These are phyloP conservation scores for Pseudopipra pipra DNA, from an alignment of 2,113 vertebrate genomes.

Conservation along the genomic window DNA sequence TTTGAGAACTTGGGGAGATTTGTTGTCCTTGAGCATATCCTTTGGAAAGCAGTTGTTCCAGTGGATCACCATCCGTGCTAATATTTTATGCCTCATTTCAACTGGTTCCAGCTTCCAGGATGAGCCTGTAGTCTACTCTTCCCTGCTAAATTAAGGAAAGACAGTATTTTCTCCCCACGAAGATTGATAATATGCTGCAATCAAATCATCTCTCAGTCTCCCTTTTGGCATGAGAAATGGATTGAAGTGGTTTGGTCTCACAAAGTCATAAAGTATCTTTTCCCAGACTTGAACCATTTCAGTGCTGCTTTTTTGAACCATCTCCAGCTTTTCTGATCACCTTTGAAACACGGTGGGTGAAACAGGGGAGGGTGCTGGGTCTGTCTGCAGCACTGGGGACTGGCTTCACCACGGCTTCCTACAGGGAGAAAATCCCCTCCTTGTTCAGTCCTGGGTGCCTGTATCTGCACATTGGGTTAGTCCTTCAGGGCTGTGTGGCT, in stretches of 20 bases:
- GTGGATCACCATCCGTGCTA: neutral
- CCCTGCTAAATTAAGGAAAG: neutral
- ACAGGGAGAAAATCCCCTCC: neutral
- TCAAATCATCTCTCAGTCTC: neutral
- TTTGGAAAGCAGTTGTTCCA: neutral
- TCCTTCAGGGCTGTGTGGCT: neutral
- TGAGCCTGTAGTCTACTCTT: neutral
- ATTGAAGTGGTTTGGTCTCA: neutral
- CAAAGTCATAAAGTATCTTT: neutral
- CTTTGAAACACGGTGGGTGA: neutral
- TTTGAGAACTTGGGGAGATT: neutral
- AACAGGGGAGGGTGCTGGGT: neutral
- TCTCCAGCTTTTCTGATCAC: neutral
- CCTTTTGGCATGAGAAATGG: neutral
- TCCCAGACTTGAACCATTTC: neutral
- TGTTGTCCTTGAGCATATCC: neutral
- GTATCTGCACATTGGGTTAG: fast-evolving
- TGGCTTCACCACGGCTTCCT: neutral
- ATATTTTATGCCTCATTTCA: constrained; percentile 8
- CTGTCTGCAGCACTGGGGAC: neutral
- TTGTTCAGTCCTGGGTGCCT: fast-evolving
- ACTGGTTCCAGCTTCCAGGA: neutral
- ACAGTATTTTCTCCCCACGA: neutral
- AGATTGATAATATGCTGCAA: neutral
- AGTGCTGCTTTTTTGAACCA: neutral